Evolutionary conservation across 2,797 vertebrate species (phyloP).

Genomic region (Macroramphosus scolopax): DNA sequence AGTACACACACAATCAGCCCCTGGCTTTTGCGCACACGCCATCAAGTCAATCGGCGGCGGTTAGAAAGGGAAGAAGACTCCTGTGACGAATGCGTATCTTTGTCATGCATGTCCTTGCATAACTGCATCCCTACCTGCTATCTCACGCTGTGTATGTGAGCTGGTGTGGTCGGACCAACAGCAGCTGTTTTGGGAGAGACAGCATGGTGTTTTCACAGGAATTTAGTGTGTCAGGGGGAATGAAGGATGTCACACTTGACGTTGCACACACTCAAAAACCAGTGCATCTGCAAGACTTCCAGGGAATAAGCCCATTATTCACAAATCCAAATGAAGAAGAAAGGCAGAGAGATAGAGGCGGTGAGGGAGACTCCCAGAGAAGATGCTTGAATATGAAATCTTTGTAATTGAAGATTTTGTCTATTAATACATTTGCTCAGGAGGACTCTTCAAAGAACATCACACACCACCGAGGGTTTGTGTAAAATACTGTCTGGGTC

Average conservation of each 20-base stretch:
- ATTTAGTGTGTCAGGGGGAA: constrained; percentile 52
- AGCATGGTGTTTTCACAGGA: constrained; percentile 39
- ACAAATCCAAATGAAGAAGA: constrained; percentile 13
- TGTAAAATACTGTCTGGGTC: constrained; percentile 25
- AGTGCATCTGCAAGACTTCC: constrained; percentile 5
- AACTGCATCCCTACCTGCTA: too few species aligned
- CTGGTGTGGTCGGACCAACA: constrained; percentile 27
- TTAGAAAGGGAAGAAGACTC: constrained; percentile 41
- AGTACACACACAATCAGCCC: constrained; percentile 16
- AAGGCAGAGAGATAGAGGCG: constrained; percentile 2
- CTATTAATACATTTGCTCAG: constrained; percentile 14
- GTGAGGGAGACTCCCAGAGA: constrained; percentile 12
- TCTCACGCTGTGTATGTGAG: constrained; percentile 33
- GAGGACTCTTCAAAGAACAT: constrained; percentile 41
- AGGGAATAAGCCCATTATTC: constrained; percentile 34
- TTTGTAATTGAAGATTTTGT: constrained; percentile 14
- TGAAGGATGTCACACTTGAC: constrained; percentile 34
- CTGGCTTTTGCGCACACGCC: too few species aligned
- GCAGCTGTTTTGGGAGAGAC: constrained; percentile 32
- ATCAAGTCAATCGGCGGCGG: constrained; percentile 16
- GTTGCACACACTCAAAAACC: constrained; percentile 26
- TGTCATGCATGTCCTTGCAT: constrained; percentile 45
- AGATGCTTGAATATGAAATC: constrained; percentile 38
- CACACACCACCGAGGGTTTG: constrained; percentile 34
- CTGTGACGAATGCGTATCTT: constrained; percentile 43